Base-by-base conservation (phyloP, 2,888 invertebrate genomes). In the Syrphus vitripennis region DNA sequence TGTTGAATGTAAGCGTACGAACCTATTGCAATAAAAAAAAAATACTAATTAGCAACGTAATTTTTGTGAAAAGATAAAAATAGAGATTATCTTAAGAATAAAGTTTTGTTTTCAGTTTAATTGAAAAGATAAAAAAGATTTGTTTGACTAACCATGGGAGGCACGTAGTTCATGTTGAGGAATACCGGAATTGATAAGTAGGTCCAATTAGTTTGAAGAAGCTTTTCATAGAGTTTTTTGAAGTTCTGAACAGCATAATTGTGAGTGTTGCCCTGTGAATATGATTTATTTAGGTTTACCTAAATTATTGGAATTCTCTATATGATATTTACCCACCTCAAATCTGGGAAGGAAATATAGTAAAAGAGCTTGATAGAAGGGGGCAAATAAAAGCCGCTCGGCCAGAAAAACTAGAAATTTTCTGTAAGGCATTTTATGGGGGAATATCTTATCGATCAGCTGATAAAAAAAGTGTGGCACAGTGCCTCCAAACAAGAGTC, bases 401-500 rank as follows among this genome's bases (percentile, higher is more conserved):
- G 96, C 93, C 26, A 96, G 83, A 81, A 97, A 93, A 89, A 95
- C 94, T 4, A 94, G 92, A 55, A 94, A 89, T 1, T 94, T 93
- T 79, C 93, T 93, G 69, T 94, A 93, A 9, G 94, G 93, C 24
- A 94, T 90, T 77, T 94, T 94, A 84, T 94, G 94, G 0, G 95
- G 94, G 77, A 96, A 94, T 37, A 94, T 88, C 67, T 93, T 92
- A 87, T 96, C 96, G 57, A 96, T 90, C 40, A 94, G 92, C 87
- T 93, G 93, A 90, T 96, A 96, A 91, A 97, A 97, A 90, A 95
- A 96, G 91, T 97, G 97, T 0, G 97, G 97, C 4, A 97, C 93
- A 2, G 95, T 94, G 31, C 97, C 97, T 72, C 96, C 97, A 91
- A 97, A 96, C n/a, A 96, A 89, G 55, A 97, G 93, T 61, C 96